Percentiles rank a stretch among this genome's conserved stretches.
phyloP scores from a whole-genome alignment of 2,888 invertebrate species.

The Metallyticus violacea region DNA sequence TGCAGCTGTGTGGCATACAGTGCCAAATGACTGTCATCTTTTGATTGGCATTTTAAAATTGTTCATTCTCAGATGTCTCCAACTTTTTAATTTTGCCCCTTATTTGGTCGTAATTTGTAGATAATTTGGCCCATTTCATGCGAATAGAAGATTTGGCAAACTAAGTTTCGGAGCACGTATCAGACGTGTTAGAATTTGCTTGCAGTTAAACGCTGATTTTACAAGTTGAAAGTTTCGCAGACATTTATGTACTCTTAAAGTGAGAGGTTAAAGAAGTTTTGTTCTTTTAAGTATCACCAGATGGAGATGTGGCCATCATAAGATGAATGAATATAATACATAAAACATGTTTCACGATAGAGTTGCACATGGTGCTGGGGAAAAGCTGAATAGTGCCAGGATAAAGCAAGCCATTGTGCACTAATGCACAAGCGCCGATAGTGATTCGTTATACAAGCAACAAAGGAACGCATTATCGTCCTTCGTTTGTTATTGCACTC shows the following conservation, averaged over 20 bases:
- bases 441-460: neutral
- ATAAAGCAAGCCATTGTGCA: neutral
- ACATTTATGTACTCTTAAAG: neutral
- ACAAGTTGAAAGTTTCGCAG: neutral
- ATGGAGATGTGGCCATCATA: neutral
- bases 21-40: too few relatives aligned
- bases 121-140: too few relatives aligned
- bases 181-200: too few relatives aligned
- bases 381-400: too few relatives aligned
- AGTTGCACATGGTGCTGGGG: too few relatives aligned
- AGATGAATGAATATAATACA: neutral
- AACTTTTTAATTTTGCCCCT: too few relatives aligned
- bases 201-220: neutral
- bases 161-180: too few relatives aligned
- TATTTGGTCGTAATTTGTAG: too few relatives aligned
- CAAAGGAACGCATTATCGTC: neutral
- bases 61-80: too few relatives aligned
- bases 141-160: too few relatives aligned
- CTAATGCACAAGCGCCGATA: neutral
- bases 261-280: neutral
- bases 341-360: neutral
- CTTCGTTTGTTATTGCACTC: neutral
- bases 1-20: too few relatives aligned
- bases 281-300: neutral
- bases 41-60: too few relatives aligned